Evolutionary conservation across 2,888 invertebrate species (phyloP).

Genomic region (Eristalis arbustorum): DNA sequence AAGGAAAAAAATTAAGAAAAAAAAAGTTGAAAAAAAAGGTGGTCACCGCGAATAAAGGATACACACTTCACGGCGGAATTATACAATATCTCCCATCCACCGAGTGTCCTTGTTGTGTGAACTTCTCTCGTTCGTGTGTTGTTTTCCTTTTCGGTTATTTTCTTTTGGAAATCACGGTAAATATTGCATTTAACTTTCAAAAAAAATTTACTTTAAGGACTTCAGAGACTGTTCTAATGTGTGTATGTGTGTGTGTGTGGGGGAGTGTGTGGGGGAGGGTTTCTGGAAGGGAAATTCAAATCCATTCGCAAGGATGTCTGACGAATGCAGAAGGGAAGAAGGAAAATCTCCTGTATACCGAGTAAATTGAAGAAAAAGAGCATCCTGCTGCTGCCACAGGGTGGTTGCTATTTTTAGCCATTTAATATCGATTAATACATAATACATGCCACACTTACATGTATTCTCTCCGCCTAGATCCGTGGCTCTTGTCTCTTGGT

Average conservation of each 20-base stretch:
- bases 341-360: slow-evolving; percentile 30
- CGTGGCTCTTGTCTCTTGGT: neutral
- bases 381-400: slow-evolving; percentile 64
- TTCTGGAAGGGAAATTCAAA: neutral
- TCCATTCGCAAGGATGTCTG: neutral
- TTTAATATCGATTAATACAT: slow-evolving; percentile 66
- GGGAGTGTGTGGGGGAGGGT: neutral
- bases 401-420: slow-evolving; percentile 68
- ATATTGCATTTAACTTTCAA: slow-evolving; percentile 12
- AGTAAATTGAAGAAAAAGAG: slow-evolving; percentile 49
- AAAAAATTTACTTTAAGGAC: neutral
- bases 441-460: slow-evolving; percentile 51
- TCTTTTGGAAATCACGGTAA: slow-evolving; percentile 49
- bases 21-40: neutral
- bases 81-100: slow-evolving; percentile 34
- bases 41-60: slow-evolving; percentile 38
- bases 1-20: neutral
- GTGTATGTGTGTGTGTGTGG: neutral
- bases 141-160: neutral
- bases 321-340: neutral
- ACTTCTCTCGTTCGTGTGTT: neutral
- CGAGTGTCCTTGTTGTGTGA: slow-evolving; percentile 25
- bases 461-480: slow-evolving; percentile 17
- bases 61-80: slow-evolving; percentile 42
- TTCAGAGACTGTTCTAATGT: neutral